A percentile compares a stretch with the other conserved stretches of the same genome.
Conservation (phyloP, 2,888 invertebrate species). For the Trichacis sp. region DNA sequence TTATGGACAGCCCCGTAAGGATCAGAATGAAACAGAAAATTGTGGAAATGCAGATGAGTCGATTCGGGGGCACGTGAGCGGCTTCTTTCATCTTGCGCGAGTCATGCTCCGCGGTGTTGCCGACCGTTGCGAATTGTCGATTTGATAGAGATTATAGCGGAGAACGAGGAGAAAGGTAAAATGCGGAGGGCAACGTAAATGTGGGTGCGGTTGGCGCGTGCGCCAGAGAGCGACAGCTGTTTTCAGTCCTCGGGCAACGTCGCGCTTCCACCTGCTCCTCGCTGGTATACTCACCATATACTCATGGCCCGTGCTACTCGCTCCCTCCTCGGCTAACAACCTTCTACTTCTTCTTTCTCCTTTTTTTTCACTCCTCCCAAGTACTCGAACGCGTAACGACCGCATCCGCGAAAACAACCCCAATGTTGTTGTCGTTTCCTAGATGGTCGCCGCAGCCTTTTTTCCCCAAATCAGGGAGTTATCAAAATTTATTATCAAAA, state of each 20-base stretch:
- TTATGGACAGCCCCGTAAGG: too few relatives aligned
- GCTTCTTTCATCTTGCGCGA: constrained; percentile 37
- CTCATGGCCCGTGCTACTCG: too few relatives aligned
- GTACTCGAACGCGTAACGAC: constrained; percentile 22
- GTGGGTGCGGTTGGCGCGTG: constrained; percentile 57
- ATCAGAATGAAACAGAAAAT: too few relatives aligned
- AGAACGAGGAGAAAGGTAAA: constrained; percentile 41
- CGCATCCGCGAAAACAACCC: constrained; percentile 31
- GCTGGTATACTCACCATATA: too few relatives aligned
- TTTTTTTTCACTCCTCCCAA: too few relatives aligned
- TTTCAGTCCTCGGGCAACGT: constrained; percentile 61
- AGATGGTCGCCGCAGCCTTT: too few relatives aligned
- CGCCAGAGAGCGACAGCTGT: constrained; percentile 65
- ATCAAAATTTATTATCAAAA: too few relatives aligned
- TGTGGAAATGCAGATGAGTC: constrained; percentile 35
- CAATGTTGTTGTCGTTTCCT: too few relatives aligned
- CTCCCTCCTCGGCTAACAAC: too few relatives aligned
- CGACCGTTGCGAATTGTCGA: constrained; percentile 41
- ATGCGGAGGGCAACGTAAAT: constrained; percentile 48
- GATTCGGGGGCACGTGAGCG: constrained; percentile 18
- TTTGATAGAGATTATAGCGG: constrained; percentile 40
- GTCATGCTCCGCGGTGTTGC: constrained; percentile 36
- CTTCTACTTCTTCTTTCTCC: too few relatives aligned
- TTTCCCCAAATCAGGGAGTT: too few relatives aligned
- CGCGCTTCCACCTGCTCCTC: constrained; percentile 63